phyloP scores from a whole-genome alignment of 2,888 invertebrate species.

The Eudasyphora cyanicolor region DNA sequence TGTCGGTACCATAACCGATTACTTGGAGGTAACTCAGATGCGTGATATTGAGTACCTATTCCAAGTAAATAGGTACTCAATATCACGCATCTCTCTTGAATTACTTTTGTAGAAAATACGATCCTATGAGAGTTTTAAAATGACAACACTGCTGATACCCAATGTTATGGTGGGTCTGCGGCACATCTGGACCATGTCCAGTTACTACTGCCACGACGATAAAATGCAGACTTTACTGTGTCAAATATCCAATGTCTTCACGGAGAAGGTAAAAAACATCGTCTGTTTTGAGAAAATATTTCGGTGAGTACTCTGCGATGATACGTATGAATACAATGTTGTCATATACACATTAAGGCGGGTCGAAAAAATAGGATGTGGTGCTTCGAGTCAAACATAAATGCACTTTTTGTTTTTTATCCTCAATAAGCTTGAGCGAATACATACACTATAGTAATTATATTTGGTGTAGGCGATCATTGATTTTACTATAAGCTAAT shows the following conservation, averaged over 20 bases:
- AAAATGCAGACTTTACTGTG: conserved; percentile 91
- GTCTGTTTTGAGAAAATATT: conserved; percentile 88
- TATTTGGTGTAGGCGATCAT: too few relatives aligned
- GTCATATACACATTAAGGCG: too few relatives aligned
- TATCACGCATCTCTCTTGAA: conserved; percentile 23
- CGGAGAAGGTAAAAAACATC: conserved; percentile 87
- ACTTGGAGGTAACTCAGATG: conserved; percentile 79
- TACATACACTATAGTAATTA: too few relatives aligned
- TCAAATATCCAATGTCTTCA: conserved; percentile 91
- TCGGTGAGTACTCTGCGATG: conserved; percentile 83
- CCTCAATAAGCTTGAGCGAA: too few relatives aligned
- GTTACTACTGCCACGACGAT: conserved; percentile 91
- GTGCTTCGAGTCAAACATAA: too few relatives aligned
- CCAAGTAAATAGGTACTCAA: not conserved
- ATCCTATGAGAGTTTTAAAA: conserved; percentile 85
- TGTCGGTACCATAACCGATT: conserved; percentile 78
- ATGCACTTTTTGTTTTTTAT: too few relatives aligned
- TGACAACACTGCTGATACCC: conserved; percentile 87
- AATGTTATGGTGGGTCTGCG: conserved; percentile 91
- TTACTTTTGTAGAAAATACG: conserved; percentile 85
- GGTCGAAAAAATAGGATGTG: too few relatives aligned
- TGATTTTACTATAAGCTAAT: too few relatives aligned
- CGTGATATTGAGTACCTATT: not conserved
- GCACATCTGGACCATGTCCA: conserved; percentile 95
- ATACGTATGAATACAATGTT: too few relatives aligned